Conservation (phyloP, 2,797 vertebrate species). For the Urocyon cinereoargenteus region DNA sequence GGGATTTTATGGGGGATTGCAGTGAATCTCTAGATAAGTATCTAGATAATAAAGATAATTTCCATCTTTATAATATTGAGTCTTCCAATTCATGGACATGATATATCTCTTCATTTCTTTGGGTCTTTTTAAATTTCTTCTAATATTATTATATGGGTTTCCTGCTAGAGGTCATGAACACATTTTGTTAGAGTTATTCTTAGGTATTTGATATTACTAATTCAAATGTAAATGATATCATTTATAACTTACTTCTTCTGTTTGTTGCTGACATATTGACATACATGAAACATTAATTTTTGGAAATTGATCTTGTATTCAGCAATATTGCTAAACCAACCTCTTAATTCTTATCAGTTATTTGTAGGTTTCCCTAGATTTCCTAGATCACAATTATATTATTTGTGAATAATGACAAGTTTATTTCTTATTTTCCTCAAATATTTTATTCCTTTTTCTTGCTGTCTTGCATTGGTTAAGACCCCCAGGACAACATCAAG, state of each 20-base stretch:
- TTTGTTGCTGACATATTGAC: neutral
- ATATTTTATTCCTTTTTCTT: neutral
- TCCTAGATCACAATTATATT: neutral
- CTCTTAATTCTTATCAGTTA: neutral
- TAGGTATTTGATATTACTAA: neutral
- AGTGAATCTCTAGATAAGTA: neutral
- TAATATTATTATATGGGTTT: neutral
- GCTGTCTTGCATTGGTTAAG: neutral
- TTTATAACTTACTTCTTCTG: neutral
- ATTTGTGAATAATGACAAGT: neutral
- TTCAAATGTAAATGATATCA: neutral
- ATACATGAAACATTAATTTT: neutral
- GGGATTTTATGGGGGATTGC: neutral
- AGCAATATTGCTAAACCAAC: neutral
- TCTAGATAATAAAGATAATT: neutral
- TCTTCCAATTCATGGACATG: neutral
- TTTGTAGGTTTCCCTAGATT: neutral
- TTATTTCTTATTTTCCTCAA: neutral
- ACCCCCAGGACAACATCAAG: neutral
- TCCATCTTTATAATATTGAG: neutral
- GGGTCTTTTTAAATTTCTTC: neutral
- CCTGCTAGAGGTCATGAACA: neutral
- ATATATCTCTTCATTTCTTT: neutral
- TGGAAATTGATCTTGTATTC: neutral
- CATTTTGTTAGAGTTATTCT: neutral